Evolutionary conservation across 2,888 invertebrate genomes (phyloP), one percentile per base, ranked within the genome.

Genomic region (Agriopis marginaria): DNA sequence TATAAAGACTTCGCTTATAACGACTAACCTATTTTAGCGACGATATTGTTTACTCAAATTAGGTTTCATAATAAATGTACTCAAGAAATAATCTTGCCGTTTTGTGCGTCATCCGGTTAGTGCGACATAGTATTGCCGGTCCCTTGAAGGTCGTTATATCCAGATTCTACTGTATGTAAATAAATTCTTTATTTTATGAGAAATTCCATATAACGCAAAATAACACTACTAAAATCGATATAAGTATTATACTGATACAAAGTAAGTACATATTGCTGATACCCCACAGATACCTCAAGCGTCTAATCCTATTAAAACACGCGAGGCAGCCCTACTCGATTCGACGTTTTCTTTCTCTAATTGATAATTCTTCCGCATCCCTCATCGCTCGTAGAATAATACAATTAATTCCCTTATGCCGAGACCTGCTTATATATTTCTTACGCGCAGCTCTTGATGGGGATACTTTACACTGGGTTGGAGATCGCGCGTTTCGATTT

Each of bases 401-500:
- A 94, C 92, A 93, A 94, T 94, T 94, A 94, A 93, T 94, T 93
- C 93, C 89, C 90, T 89, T 86, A 90, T 87, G 88, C 86, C 85
- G 79, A 75, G 83, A 79, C 86, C 90, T 89, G 89, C 91, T 91
- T 90, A 90, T 86, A 88, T 84, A 89, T 90, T 88, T 90, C 89
- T 87, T 86, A 82, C 82, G 54, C 82, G 44, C 84, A 84, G 82
- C 88, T 86, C 86, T 86, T 85, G 79, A 86, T 82, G 78, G 73
- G 85, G 75, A 75, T 75, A 79, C 63, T 87, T 74, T 77, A 85
- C 82, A 86, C 75, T 66, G 62, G 2, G 17, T 62, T 32, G 68
- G 62, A 62, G 51, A 40, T 64, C 62, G 69, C 61, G 65, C 55
- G 61, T 32, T 69, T 61, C 47, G 53, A 50, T 62, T 64, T 12